Evolutionary conservation across 2,888 invertebrate genomes (phyloP).

Genomic region (Coelinius sp.): DNA sequence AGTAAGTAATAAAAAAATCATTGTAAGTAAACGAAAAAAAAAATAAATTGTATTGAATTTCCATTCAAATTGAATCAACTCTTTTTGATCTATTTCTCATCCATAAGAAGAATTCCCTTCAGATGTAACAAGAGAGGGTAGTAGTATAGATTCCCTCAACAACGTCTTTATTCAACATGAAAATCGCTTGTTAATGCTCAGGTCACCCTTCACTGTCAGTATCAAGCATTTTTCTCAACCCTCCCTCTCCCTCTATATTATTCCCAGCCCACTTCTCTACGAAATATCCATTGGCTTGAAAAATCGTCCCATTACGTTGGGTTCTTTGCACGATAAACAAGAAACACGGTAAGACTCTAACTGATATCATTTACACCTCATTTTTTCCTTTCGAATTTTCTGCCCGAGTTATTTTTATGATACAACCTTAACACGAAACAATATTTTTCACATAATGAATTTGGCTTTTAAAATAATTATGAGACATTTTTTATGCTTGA

Average conservation of each 20-base stretch:
- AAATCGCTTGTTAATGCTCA: slow-evolving; percentile 29
- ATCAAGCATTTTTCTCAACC: slow-evolving; percentile 27
- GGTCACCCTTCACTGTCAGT: slow-evolving; percentile 3
- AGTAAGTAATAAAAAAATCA: slow-evolving; percentile 1
- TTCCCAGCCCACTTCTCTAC: slow-evolving; percentile 17
- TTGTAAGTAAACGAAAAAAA: slow-evolving; percentile 18
- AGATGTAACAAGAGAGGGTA: not conserved
- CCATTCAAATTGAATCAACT: not conserved
- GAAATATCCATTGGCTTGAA: slow-evolving; percentile 39
- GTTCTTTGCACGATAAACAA: slow-evolving; percentile 18
- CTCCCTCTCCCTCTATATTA: slow-evolving; percentile 29
- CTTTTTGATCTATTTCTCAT: not conserved
- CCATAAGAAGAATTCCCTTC: not conserved
- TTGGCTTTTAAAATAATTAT: not conserved
- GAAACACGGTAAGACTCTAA: slow-evolving; percentile 20
- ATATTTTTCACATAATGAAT: not conserved
- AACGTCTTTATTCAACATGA: slow-evolving; percentile 3
- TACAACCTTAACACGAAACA: not conserved
- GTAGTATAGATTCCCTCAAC: not conserved
- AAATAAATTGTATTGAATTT: not conserved
- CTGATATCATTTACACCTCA: slow-evolving; percentile 27
- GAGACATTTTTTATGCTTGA: not conserved
- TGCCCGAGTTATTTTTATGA: slow-evolving; percentile 2
- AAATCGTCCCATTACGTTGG: slow-evolving; percentile 35
- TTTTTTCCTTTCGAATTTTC: slow-evolving; percentile 22